A percentile compares a stretch with the other conserved stretches of the same genome.
Evolutionary conservation across 2,888 invertebrate species (phyloP).

Genomic region (Chrysopilus asiliformis): DNA sequence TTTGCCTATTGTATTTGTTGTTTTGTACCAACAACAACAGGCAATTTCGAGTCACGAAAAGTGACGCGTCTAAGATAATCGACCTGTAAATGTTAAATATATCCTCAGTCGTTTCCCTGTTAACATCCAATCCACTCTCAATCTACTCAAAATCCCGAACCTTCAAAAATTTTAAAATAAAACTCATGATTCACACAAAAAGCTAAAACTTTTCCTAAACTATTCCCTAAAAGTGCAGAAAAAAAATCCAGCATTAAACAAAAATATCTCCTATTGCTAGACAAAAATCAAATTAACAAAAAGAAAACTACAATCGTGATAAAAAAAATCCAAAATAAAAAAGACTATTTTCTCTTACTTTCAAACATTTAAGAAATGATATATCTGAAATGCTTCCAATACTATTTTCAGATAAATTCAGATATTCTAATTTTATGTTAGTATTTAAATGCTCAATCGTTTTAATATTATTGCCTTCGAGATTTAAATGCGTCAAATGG

Average conservation of each 20-base stretch:
- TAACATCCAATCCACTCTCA: too few species aligned
- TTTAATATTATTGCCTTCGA: constrained; percentile 85
- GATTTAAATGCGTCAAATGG: constrained; percentile 65
- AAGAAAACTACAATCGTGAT: background rate
- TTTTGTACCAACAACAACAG: too few species aligned
- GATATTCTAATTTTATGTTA: constrained; percentile 64
- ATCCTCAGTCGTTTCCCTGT: too few species aligned
- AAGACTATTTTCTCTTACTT: constrained; percentile 43
- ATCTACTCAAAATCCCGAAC: too few species aligned
- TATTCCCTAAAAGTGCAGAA: background rate
- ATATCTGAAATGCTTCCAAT: constrained; percentile 76
- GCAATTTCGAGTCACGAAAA: too few species aligned
- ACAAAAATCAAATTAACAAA: background rate
- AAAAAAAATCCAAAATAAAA: background rate
- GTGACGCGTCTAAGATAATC: too few species aligned
- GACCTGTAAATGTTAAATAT: too few species aligned
- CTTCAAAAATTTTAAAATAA: too few species aligned
- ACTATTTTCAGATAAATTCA: constrained; percentile 82
- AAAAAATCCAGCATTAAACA: background rate
- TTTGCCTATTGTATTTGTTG: too few species aligned
- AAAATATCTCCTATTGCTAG: background rate
- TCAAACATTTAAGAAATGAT: constrained; percentile 64
- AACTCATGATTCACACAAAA: background rate
- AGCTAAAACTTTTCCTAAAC: background rate
- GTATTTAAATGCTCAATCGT: constrained; percentile 79